These are phyloP conservation scores for Pipa parva DNA, from an alignment of 2,113 vertebrate genomes.

Conservation along the genomic window DNA sequence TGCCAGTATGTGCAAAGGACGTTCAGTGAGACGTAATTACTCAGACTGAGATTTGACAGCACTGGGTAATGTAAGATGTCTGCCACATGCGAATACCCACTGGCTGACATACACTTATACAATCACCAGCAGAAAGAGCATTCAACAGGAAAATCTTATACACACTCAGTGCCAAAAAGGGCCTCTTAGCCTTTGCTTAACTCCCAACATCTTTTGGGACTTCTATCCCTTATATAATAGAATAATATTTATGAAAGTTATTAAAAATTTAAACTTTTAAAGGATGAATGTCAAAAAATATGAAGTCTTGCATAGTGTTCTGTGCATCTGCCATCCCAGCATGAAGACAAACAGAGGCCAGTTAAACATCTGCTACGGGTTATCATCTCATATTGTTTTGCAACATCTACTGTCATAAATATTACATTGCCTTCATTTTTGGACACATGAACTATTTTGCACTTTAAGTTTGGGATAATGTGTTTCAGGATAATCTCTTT, in stretches of 20 bases:
- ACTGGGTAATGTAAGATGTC: no score
- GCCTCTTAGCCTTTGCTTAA: no score
- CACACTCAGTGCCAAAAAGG: no score
- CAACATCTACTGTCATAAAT: constrained; percentile 8
- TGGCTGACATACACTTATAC: no score
- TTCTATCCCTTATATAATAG: background rate
- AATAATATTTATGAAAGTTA: no score
- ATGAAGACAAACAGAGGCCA: constrained; percentile 26
- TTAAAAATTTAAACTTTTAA: background rate
- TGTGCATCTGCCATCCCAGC: constrained; percentile 10
- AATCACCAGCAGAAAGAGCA: no score
- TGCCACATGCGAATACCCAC: no score
- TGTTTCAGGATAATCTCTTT: constrained; percentile 1
- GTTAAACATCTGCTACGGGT: constrained; percentile 26
- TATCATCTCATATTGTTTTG: constrained; percentile 23
- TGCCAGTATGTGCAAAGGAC: no score
- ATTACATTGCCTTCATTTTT: background rate
- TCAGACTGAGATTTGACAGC: no score
- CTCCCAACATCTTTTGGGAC: no score
- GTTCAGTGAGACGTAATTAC: no score
- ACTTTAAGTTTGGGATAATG: background rate
- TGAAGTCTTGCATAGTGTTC: background rate
- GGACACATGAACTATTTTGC: background rate
- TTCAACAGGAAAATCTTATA: no score
- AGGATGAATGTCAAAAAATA: background rate